Percentiles rank a stretch among this genome's conserved stretches.
Evolutionary conservation across 2,888 invertebrate species (phyloP).

Genomic region (Clunio marinus): DNA sequence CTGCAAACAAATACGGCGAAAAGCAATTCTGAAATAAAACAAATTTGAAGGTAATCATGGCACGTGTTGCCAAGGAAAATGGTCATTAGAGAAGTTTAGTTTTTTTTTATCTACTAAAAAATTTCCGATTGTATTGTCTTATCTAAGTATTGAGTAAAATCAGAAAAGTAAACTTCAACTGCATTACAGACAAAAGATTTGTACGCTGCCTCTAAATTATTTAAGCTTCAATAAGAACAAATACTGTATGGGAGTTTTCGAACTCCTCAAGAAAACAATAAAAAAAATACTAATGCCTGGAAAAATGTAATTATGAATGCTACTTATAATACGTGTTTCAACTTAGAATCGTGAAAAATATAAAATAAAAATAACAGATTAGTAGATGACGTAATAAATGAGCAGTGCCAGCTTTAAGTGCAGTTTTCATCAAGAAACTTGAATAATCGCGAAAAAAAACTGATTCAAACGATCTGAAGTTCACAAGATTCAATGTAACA

Average conservation of each 20-base stretch:
- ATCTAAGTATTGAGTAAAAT: too few relatives aligned
- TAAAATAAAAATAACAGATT: not conserved
- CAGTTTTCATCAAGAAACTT: not conserved
- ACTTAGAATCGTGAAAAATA: not conserved
- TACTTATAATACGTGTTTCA: not conserved
- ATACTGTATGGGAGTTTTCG: not conserved
- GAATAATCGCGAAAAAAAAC: not conserved
- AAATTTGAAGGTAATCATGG: slow-evolving; percentile 25
- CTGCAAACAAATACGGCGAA: not conserved
- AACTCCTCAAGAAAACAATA: not conserved
- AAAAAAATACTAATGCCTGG: too few relatives aligned
- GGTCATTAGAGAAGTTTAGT: slow-evolving; percentile 37
- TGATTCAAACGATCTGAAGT: not conserved
- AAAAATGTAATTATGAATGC: not conserved
- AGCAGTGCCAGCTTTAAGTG: not conserved
- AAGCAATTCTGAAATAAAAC: too few relatives aligned
- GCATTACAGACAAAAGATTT: not conserved
- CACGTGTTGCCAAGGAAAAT: slow-evolving; percentile 39
- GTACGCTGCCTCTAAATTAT: not conserved
- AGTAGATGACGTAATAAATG: not conserved
- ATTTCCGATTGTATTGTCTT: slow-evolving; percentile 31
- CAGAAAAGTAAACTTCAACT: not conserved
- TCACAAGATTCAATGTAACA: not conserved
- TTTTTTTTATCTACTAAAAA: slow-evolving; percentile 23
- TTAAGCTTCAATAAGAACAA: not conserved